Evolutionary conservation across 2,888 invertebrate species (phyloP), one percentile per base, ranked within the genome.

Genomic region (Pristionchus japonicus): DNA sequence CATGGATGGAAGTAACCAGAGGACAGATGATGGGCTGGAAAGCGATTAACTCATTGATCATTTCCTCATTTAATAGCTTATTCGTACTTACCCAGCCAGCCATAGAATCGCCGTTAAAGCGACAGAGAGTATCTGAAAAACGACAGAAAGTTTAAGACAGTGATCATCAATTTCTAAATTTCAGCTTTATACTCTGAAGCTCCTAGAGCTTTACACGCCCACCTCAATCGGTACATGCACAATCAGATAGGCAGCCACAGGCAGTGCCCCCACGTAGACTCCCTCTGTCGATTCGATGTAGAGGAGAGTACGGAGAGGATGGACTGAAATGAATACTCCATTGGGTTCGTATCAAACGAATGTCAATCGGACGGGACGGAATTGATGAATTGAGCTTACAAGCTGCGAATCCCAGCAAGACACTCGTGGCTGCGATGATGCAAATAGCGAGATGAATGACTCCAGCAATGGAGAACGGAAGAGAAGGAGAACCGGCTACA

Each of bases 221-320:
- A 85, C 85, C 64, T 87, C 87, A n/a, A 87, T 43, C 3, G 87
- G 77, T 13, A 77, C 23, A n/a, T 77, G 43, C 4, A 87, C 87
- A 20, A 80, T 31, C 1, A 87, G 40, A 87, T 87, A 61, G 31
- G 87, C 49, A 13, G 43, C 11, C 0, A 87, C 27, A 20, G 40
- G 67, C 1, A 87, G 80, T 27, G 40, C 77, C 1, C 80, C 87
- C 20, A 47, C 61, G 40, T 87, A 87, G 27, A 80, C 47, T 13
- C 49, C 87, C n/a, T 87, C 87, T 4, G 77, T 40, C 20, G 77
- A 77, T 57, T 87, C 87, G 80, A 87, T 87, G 87, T 57, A 87
- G 61, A 37, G 27, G n/a, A 87, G 80, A 17, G 87, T 61, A 37
- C 87, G 87, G 2, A 87, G 15, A 9, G 87, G 80, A 17, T 52